phyloP scores from a whole-genome alignment of 2,797 vertebrate species.

The Epinephelus malabaricus region DNA sequence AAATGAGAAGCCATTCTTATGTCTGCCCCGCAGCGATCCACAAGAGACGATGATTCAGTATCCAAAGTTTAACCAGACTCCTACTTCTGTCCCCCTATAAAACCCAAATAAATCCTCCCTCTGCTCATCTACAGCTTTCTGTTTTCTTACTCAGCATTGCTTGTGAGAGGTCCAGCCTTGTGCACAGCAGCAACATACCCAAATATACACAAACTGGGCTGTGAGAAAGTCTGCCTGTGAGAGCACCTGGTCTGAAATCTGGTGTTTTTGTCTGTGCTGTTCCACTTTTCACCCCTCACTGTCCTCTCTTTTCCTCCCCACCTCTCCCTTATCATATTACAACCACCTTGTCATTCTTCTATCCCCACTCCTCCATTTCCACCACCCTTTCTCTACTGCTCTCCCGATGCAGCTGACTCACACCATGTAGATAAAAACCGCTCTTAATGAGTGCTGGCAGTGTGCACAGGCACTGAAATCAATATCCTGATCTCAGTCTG shows the following conservation, averaged over 20 bases:
- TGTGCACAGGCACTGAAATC: constrained; percentile 57
- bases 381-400: constrained; percentile 19
- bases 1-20: constrained; percentile 33
- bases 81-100: background rate
- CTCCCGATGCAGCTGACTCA: constrained; percentile 48
- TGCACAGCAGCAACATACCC: background rate
- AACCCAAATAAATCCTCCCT: constrained; percentile 3
- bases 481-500: constrained; percentile 60
- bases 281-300: constrained; percentile 10
- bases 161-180: background rate
- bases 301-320: constrained; percentile 20
- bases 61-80: constrained; percentile 29
- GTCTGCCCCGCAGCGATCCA: constrained; percentile 39
- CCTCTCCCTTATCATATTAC: constrained; percentile 54
- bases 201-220: constrained; percentile 2
- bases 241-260: background rate
- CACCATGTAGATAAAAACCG: constrained; percentile 48
- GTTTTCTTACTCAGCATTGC: constrained; percentile 1
- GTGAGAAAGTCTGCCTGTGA: constrained; percentile 4
- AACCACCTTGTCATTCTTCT: constrained; percentile 30
- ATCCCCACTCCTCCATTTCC: constrained; percentile 33
- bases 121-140: background rate
- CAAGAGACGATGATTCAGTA: constrained; percentile 46
- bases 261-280: constrained; percentile 15
- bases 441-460: constrained; percentile 49